phyloP scores from a whole-genome alignment of 2,113 vertebrate species.

The Azemiops feae region DNA sequence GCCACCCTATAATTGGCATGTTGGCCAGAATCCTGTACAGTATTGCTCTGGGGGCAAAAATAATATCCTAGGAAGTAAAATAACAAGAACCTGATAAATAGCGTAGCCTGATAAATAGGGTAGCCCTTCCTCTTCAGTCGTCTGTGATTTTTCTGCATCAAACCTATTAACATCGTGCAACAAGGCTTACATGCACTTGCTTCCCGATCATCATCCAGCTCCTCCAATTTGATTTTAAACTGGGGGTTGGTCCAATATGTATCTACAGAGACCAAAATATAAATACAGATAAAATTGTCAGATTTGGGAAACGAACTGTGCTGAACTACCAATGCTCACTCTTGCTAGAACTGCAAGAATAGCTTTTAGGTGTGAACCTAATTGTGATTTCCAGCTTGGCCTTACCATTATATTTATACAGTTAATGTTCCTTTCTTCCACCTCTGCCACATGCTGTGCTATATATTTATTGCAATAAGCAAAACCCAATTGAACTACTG shows the following conservation, averaged over 20 bases:
- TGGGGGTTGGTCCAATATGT: constrained; percentile 85
- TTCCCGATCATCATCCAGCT: constrained; percentile 77
- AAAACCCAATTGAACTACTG: constrained; percentile 26
- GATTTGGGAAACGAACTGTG: neutral
- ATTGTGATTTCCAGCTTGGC: constrained; percentile 7
- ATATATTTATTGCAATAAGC: neutral
- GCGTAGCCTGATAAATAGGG: too few species aligned
- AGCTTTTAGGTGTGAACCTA: constrained; percentile 3
- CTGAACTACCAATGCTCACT: neutral
- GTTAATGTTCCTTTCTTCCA: neutral
- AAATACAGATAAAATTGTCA: neutral
- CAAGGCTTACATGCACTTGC: constrained; percentile 66
- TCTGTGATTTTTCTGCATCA: constrained; percentile 86
- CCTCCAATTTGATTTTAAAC: constrained; percentile 76
- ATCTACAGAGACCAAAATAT: constrained; percentile 51
- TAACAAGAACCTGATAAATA: constrained; percentile 71
- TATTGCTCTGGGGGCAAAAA: neutral
- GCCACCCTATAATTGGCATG: neutral
- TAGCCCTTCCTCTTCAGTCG: constrained; percentile 73
- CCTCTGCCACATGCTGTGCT: neutral
- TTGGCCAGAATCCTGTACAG: neutral
- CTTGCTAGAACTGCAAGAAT: neutral
- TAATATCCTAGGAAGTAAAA: neutral
- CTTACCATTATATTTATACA: neutral
- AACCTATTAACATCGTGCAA: constrained; percentile 78